Base-by-base conservation (phyloP, 2,888 invertebrate genomes). In the Tuberolachnus salignus region DNA sequence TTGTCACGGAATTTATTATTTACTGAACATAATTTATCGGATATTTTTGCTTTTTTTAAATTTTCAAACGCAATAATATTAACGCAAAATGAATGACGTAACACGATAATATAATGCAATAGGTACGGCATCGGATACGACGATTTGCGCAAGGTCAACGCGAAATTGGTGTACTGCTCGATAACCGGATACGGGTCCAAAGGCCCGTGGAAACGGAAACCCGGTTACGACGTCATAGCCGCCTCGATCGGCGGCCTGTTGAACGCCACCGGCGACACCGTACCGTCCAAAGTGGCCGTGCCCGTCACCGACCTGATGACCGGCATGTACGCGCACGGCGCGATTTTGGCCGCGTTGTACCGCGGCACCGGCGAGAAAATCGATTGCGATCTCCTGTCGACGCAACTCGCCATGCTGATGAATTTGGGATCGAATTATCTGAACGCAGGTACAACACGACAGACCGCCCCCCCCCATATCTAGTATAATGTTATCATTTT, bases 221-320 rank as follows among this genome's bases (percentile, higher is more conserved):
- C 96, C n/a, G 98, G 98, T 83, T 98, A 97, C 86, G 98, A 98
- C 87, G 95, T 96, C 0, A 94, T 98, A 82, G 97, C 96, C 1
- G 92, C 96, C 16, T 97, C 97, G 0, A 88, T 95, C 83, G 97
- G 96, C 4, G 98, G 98, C 0, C 87, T 98, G 0, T 84, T 98
- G 34, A 91, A 95, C 84, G 92, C 94, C 34, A 98, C 98, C 0
- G 98, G 98, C 0, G 87, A 91, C 83, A 95, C 96, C 0, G 91
- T 91, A 57, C 97, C 98, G 0, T 92, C 93, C 81, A 97, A 97
- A 86, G 91, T 92, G 16, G 98, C 97, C 14, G 94, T 97, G 0
- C 95, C 98, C 0, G 90, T 97, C 83, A 97, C 95, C 0, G 98
- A 98, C 86, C 84, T 98, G 72, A 91, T 95, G 0, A 97, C 98